Evolutionary conservation across 2,797 vertebrate genomes (phyloP).

Genomic region (Mastacembelus armatus): DNA sequence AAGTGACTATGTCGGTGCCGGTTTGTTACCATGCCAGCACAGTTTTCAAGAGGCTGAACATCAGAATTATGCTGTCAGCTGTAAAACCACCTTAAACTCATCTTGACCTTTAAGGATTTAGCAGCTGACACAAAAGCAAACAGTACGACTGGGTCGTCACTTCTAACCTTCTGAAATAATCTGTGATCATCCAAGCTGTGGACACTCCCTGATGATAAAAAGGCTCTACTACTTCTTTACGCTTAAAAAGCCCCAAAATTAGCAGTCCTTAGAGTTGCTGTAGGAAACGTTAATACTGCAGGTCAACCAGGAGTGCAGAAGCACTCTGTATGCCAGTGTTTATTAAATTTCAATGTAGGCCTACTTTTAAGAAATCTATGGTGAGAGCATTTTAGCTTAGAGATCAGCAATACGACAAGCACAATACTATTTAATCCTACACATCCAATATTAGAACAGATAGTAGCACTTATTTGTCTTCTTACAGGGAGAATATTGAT

Average conservation of each 20-base stretch:
- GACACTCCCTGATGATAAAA: not conserved
- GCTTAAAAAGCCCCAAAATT: not conserved
- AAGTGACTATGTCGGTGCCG: not conserved
- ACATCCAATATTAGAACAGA: too few relatives aligned
- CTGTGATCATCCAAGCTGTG: not conserved
- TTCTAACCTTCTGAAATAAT: slow-evolving; percentile 1
- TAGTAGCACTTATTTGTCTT: not conserved
- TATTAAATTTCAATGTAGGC: not conserved
- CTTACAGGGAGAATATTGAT: not conserved
- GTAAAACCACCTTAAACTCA: slow-evolving; percentile 1
- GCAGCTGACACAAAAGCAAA: not conserved
- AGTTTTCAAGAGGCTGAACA: slow-evolving; percentile 10
- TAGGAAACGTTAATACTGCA: not conserved
- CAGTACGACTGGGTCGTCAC: not conserved
- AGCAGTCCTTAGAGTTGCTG: not conserved
- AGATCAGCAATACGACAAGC: not conserved
- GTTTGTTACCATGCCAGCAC: slow-evolving; percentile 1
- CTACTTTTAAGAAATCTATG: not conserved
- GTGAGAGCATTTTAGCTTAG: not conserved
- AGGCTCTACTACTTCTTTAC: not conserved
- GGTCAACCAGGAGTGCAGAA: not conserved
- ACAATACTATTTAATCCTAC: not conserved
- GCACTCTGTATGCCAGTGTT: not conserved
- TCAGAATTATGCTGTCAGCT: too few relatives aligned
- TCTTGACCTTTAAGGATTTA: slow-evolving; percentile 33